Base-by-base conservation (phyloP, 2,797 vertebrate species). In the Falco rusticolus region DNA sequence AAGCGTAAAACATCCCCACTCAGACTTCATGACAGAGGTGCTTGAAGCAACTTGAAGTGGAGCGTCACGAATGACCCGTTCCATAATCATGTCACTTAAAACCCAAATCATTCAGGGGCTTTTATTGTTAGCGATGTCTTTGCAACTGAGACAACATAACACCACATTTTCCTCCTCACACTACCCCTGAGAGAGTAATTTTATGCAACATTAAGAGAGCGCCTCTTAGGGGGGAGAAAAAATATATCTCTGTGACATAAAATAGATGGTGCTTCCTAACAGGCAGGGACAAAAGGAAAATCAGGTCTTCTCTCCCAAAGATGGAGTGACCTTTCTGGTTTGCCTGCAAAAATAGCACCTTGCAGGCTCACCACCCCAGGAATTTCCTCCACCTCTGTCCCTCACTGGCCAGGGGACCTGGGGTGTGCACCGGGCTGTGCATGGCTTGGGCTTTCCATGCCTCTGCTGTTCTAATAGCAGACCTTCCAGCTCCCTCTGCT, bases 201-300 rank as follows among this genome's bases (percentile, higher is more conserved):
- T 95, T 95, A 96, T 95, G 90, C 95, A 95, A 94, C 93, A 89
- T 96, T 95, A 96, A 96, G 64, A 93, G 43, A 87, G 71, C 0
- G 29, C 64, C 90, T 96, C 91, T 84, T 50, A 53, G 70, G 87
- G 43, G 43, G 43, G 14, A 16, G 6, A 16, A 16, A 66, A 20
- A 20, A 9, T 13, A 84, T 47, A 63, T 81, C 66, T 75, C 82
- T 4, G 45, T 70, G 86, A 80, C 64, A 50, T 28, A 31, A 90
- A 96, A 93, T 74, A 72, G 84, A 92, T 56, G 66, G 51, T 11
- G 51, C 63, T 84, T 89, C 70, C 59, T 43, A 79, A 61, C 8
- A 65, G 77, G 71, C 37, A 74, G 88, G 22, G 68, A 83, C 47
- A 75, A 33, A 45, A 77, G 75, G 59, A 80, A 28, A 72, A 53